phyloP scores from a whole-genome alignment of 2,888 invertebrate species.

The Rhopalosiphum nymphaeae region DNA sequence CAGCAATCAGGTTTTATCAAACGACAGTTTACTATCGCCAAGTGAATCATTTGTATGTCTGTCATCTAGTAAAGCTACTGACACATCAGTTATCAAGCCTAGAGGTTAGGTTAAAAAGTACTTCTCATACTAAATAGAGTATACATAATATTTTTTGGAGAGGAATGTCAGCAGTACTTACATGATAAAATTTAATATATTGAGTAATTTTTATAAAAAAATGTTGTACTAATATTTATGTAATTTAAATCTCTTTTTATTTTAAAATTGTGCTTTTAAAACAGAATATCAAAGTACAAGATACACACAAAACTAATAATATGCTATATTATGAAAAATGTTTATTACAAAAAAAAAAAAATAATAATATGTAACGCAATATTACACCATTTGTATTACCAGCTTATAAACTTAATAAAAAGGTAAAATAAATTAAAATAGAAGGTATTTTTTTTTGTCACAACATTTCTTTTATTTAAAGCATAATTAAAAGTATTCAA shows the following conservation, averaged over 20 bases:
- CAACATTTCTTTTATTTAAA: conserved; percentile 58
- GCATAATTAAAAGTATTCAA: conserved; percentile 32
- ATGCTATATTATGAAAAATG: conserved; percentile 67
- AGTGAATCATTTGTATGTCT: not conserved
- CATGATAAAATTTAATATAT: not conserved
- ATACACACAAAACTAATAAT: not conserved
- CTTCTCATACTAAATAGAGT: not conserved
- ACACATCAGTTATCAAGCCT: not conserved
- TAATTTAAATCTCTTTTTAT: not conserved
- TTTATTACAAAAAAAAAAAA: conserved; percentile 51
- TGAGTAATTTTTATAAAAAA: not conserved
- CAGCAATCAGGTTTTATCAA: not conserved
- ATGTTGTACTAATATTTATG: not conserved
- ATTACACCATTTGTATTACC: conserved; percentile 16
- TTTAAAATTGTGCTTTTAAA: not conserved
- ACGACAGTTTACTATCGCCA: not conserved
- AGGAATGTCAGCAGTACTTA: not conserved
- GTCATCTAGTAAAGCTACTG: too few species aligned
- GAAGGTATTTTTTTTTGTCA: conserved; percentile 44
- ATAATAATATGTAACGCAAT: not conserved
- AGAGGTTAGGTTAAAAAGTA: not conserved
- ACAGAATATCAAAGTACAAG: conserved; percentile 18
- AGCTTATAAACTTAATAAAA: conserved; percentile 12
- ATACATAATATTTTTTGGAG: not conserved
- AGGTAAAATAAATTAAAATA: conserved; percentile 40